Base-by-base conservation (phyloP, 1,140 invertebrate genomes). In the Periplaneta americana region DNA sequence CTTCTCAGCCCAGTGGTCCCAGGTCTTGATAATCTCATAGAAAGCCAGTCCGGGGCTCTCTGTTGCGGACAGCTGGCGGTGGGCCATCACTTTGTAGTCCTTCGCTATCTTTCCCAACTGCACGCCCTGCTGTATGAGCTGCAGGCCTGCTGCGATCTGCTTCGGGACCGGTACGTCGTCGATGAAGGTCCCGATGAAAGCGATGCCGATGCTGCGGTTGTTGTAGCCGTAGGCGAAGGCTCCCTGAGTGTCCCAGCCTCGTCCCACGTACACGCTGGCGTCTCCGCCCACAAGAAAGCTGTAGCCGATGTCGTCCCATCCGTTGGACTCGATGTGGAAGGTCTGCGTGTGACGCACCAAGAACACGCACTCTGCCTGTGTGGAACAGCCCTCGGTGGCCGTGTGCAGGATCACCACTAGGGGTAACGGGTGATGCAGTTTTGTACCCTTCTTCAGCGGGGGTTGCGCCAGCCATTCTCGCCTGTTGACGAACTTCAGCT, bases 271-370 rank as follows among this genome's bases (percentile, higher is more conserved):
- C 0, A 90, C 89, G n/a, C 89, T 90, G 0, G 92, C 92, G 85
- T 94, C 93, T 37, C 91, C 91, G 6, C 92, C 93, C 48, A 94
- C 90, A 34, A 93, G 81, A 84, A 95, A 95, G 85, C 91, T 95
- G 84, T 93, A 94, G 34, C 88, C 91, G 28, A 93, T 94, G 85
- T 96, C 95, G 84, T 88, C 90, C 94, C 94, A 96, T 1, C 88
- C 88, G 18, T 88, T 89, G 32, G 85, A 87, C 76, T 93, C 88
- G 83, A 92, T 89, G 82, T 92, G 92, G 9, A 87, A 88, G 10
- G 88, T 84, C 83, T 93, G 92, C 34, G 92, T 89, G 3, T 79
- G 83, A n/a, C 87, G 87, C 0, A 93, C 89, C 15, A 88, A 85
- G 1, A 82, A 83, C 0, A 85, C 85, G n/a, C 89, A 91, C 0